phyloP scores from a whole-genome alignment of 1,140 invertebrate species.

The Teleopsis dalmanni region DNA sequence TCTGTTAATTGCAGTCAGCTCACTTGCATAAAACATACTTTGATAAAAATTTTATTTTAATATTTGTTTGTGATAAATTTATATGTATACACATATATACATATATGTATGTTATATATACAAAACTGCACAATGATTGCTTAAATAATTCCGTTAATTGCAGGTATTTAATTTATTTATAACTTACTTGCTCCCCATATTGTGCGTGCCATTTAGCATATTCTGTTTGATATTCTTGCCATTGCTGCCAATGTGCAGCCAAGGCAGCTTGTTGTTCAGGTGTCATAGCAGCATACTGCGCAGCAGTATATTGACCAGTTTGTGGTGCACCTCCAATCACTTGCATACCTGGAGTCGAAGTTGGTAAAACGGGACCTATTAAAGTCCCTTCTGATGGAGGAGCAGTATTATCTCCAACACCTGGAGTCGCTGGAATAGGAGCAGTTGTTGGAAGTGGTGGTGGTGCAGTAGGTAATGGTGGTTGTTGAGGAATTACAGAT shows the following conservation, averaged over 20 bases:
- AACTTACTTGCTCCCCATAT: conserved; percentile 65
- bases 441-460: conserved; percentile 14
- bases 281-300: conserved; percentile 57
- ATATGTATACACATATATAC: too few species aligned
- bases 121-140: too few species aligned
- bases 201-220: conserved; percentile 77
- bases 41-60: too few species aligned
- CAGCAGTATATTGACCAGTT: conserved; percentile 54
- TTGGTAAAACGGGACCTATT: neutral
- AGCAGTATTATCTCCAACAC: neutral
- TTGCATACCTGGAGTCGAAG: neutral
- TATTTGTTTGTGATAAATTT: too few species aligned
- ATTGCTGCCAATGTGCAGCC: conserved; percentile 76
- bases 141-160: too few species aligned
- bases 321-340: neutral
- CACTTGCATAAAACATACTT: too few species aligned
- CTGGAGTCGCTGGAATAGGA: conserved; percentile 12
- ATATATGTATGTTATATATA: too few species aligned
- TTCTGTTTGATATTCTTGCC: conserved; percentile 76
- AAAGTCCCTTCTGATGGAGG: neutral
- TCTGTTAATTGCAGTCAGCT: too few species aligned
- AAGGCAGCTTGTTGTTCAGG: conserved; percentile 41
- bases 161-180: neutral
- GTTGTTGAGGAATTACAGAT: conserved; percentile 6
- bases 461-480: conserved; percentile 22